phyloP scores from a whole-genome alignment of 2,113 vertebrate species.

The Campylomormyrus numenius region DNA sequence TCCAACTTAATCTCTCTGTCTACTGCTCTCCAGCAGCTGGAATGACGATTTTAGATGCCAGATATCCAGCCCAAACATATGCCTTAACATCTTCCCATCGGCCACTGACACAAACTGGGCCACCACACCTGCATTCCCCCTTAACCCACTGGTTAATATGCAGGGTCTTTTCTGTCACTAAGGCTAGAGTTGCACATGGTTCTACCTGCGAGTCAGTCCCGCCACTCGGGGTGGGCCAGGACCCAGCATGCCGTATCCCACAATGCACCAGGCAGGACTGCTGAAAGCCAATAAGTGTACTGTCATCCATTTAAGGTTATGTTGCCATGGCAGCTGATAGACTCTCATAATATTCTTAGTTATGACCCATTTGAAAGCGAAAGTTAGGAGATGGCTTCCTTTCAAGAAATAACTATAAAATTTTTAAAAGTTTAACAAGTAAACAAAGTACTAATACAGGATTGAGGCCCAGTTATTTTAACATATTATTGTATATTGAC shows the following conservation, averaged over 20 bases:
- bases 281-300: neutral
- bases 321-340: neutral
- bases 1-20: neutral
- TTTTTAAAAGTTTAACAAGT: neutral
- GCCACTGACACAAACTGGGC: neutral
- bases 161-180: constrained; percentile 23
- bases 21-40: constrained; percentile 39
- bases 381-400: neutral
- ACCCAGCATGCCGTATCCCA: neutral
- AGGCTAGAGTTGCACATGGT: constrained; percentile 25
- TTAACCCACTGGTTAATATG: constrained; percentile 38
- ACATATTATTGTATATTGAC: neutral
- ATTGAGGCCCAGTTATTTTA: neutral
- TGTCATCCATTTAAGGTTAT: neutral
- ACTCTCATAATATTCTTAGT: constrained; percentile 38
- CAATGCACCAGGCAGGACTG: neutral
- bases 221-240: neutral
- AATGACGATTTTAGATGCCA: constrained; percentile 49
- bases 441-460: neutral
- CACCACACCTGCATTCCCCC: neutral
- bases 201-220: neutral
- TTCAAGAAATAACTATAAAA: neutral
- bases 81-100: constrained; percentile 33
- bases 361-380: constrained; percentile 45
- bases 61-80: constrained; percentile 50